Percentiles rank a stretch among this genome's conserved stretches.
Evolutionary conservation across 2,888 invertebrate genomes (phyloP).

Genomic region (Drosophila anomelani): DNA sequence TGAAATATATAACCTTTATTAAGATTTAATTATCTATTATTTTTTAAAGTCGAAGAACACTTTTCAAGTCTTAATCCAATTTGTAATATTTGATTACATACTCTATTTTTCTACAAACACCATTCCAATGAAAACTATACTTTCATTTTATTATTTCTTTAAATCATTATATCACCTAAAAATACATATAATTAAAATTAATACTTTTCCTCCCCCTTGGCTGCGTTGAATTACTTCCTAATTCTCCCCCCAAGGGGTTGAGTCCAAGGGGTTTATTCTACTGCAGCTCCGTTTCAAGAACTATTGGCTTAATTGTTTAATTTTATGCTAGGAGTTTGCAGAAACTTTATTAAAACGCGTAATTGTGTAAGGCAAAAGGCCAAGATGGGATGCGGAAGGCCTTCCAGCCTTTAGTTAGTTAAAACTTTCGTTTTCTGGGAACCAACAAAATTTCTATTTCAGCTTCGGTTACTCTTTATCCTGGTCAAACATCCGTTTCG

Average conservation of each 20-base stretch:
- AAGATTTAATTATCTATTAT: too few relatives aligned
- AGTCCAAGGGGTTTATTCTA: neutral
- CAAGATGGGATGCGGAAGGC: conserved; percentile 11
- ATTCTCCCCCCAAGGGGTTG: neutral
- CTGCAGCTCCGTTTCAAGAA: conserved; percentile 22
- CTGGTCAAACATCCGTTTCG: conserved; percentile 39
- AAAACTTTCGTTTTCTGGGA: conserved; percentile 26
- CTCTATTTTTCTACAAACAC: neutral
- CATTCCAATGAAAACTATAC: neutral
- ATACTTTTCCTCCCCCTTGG: neutral
- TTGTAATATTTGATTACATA: too few relatives aligned
- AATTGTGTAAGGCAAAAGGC: conserved; percentile 8
- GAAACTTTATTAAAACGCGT: conserved; percentile 47
- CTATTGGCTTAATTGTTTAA: conserved; percentile 60
- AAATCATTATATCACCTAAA: too few relatives aligned
- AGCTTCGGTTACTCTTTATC: conserved; percentile 8
- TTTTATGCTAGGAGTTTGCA: conserved; percentile 40
- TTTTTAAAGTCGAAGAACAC: neutral
- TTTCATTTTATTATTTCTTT: neutral
- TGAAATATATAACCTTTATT: neutral
- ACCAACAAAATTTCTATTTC: conserved; percentile 36
- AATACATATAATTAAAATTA: neutral
- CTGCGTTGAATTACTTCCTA: neutral
- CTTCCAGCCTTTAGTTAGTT: conserved; percentile 31
- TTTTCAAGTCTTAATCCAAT: neutral